Percentiles rank a stretch among this genome's conserved stretches.
These are phyloP conservation scores for Pogonocherus hispidulus DNA, from an alignment of 2,888 invertebrate species.

Conservation along the genomic window DNA sequence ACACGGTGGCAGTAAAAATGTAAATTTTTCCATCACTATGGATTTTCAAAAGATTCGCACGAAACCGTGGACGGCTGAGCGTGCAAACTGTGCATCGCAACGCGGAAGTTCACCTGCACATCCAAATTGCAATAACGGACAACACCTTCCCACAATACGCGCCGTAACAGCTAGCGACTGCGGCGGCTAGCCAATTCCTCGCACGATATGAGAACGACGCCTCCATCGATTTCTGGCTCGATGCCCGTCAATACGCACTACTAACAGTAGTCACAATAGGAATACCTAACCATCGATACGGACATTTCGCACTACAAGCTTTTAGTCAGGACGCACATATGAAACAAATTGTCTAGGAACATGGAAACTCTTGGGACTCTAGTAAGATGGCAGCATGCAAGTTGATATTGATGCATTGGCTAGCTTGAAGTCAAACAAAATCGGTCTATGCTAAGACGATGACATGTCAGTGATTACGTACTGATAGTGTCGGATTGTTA, in stretches of 20 bases:
- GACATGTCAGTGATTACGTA: too few relatives aligned
- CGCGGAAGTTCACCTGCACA: conserved; percentile 40
- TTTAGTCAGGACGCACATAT: too few relatives aligned
- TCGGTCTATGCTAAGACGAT: too few relatives aligned
- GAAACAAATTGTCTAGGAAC: too few relatives aligned
- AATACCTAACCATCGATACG: neutral
- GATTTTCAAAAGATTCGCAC: conserved; percentile 33
- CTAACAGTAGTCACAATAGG: neutral
- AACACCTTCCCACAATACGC: conserved; percentile 38
- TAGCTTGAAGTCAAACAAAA: too few relatives aligned
- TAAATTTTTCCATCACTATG: conserved; percentile 40
- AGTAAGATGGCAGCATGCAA: too few relatives aligned
- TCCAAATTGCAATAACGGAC: conserved; percentile 38
- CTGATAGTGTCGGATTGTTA: too few relatives aligned
- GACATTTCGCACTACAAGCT: neutral
- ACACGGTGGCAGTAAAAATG: conserved; percentile 38
- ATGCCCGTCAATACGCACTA: conserved; percentile 10
- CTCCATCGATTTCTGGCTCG: conserved; percentile 1
- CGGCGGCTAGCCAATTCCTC: conserved; percentile 20
- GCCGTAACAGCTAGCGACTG: conserved; percentile 20
- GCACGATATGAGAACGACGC: conserved; percentile 10
- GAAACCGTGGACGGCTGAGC: conserved; percentile 23
- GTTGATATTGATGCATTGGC: too few relatives aligned
- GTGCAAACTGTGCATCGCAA: conserved; percentile 30
- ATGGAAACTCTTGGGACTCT: too few relatives aligned